Conservation (phyloP, 1,140 invertebrate genomes). For the Drosophila prosaltans region DNA sequence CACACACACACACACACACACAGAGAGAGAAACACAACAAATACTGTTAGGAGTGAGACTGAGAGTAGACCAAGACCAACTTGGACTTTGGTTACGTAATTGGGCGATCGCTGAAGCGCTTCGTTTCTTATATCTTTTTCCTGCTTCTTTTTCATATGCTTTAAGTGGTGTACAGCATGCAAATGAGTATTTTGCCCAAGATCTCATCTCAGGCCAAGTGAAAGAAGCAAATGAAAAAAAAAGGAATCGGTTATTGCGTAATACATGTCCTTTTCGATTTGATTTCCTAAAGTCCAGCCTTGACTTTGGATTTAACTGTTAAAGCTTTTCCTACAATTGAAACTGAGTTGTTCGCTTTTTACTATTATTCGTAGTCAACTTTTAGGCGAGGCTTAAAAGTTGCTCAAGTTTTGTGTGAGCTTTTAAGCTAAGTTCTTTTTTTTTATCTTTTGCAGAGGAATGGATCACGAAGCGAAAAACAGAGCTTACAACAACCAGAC, state of each 20-base stretch:
- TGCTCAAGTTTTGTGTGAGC: neutral
- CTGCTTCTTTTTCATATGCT: constrained; percentile 14
- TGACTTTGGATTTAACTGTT: constrained; percentile 20
- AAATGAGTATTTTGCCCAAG: constrained; percentile 5
- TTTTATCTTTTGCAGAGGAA: constrained; percentile 88
- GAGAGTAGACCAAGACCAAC: constrained; percentile 32
- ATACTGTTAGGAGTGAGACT: constrained; percentile 39
- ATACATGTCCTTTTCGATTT: neutral
- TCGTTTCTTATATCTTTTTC: constrained; percentile 30
- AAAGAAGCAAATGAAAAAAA: neutral
- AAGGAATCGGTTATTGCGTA: neutral
- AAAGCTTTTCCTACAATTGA: constrained; percentile 1
- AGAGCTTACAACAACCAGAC: constrained; percentile 93
- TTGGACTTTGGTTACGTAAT: constrained; percentile 56
- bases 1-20: constrained; percentile 3
- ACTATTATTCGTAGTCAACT: constrained; percentile 26
- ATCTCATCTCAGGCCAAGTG: neutral
- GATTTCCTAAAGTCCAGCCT: neutral
- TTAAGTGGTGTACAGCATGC: constrained; percentile 5
- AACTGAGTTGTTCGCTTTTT: neutral
- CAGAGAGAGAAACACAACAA: neutral
- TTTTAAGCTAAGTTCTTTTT: constrained; percentile 9
- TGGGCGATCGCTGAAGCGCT: constrained; percentile 69
- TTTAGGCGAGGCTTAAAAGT: constrained; percentile 33
- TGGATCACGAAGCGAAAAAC: constrained; percentile 94